Conservation (phyloP, 2,888 invertebrate species). For the Macaria liturata region DNA sequence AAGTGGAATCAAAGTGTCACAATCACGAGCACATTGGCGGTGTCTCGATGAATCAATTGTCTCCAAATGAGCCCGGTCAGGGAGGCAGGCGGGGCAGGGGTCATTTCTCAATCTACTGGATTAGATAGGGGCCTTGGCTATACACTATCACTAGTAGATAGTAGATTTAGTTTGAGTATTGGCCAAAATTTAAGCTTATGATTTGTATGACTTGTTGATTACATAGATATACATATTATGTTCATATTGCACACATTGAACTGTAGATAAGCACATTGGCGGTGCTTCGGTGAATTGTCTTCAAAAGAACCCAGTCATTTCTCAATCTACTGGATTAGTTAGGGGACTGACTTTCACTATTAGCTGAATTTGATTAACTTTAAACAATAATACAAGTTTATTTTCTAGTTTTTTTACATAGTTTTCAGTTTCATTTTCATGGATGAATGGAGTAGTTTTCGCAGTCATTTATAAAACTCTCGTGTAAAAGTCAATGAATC, state of each 20-base stretch:
- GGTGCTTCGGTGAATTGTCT: constrained; percentile 76
- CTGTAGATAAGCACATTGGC: constrained; percentile 49
- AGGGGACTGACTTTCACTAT: constrained; percentile 23
- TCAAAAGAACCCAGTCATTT: constrained; percentile 54
- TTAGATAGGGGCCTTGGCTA: constrained; percentile 10
- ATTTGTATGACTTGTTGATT: no score
- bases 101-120: constrained; percentile 28
- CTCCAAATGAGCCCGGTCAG: constrained; percentile 59
- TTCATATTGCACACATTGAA: no score
- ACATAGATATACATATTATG: no score
- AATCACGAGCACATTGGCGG: constrained; percentile 53
- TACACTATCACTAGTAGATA: constrained; percentile 22
- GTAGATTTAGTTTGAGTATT: no score
- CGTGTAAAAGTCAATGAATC: no score
- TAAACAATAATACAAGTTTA: no score
- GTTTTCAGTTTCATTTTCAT: no score
- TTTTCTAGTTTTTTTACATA: no score
- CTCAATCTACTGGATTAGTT: constrained; percentile 24
- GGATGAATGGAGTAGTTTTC: no score
- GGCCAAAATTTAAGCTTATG: no score
- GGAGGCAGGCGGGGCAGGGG: constrained; percentile 45
- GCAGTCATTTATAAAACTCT: no score
- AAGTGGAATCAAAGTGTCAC: constrained; percentile 33
- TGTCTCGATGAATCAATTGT: constrained; percentile 78
- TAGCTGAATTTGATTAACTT: not conserved